A percentile compares a stretch with the other conserved stretches of the same genome.
Evolutionary conservation across 2,888 invertebrate species (phyloP).

Genomic region (Busseola fusca): DNA sequence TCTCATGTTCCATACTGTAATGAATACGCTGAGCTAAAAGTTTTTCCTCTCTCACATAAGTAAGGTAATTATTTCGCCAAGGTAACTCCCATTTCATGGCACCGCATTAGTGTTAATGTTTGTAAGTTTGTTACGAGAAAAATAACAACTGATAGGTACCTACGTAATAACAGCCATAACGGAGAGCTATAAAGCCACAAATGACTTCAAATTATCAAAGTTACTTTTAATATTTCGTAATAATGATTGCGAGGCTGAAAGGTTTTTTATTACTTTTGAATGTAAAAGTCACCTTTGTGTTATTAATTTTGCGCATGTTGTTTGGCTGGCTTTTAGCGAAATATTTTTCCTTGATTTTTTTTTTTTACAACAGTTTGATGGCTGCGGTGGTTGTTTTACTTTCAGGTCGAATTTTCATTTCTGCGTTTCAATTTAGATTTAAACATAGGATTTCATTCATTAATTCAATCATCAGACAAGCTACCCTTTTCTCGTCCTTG

Average conservation of each 20-base stretch:
- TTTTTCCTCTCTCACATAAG: conserved; percentile 70
- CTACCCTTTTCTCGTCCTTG: conserved; percentile 10
- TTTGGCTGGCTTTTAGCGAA: conserved; percentile 6
- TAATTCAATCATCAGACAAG: conserved; percentile 29
- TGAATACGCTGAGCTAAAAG: conserved; percentile 63
- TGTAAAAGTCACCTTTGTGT: conserved; percentile 49
- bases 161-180: conserved; percentile 71
- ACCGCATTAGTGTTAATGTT: conserved; percentile 78
- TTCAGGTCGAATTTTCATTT: conserved; percentile 12
- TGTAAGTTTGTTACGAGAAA: conserved; percentile 74
- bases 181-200: conserved; percentile 69
- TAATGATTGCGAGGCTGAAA: conserved; percentile 59
- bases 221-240: conserved; percentile 57
- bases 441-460: conserved; percentile 5
- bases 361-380: not conserved
- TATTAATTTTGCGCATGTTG: conserved; percentile 49
- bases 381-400: not conserved
- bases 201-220: conserved; percentile 61
- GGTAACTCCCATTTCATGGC: conserved; percentile 68
- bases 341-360: not conserved
- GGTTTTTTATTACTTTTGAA: conserved; percentile 55
- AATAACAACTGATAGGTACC: conserved; percentile 73
- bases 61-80: conserved; percentile 76
- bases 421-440: not conserved
- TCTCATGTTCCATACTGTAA: conserved; percentile 56